A percentile compares a stretch with the other conserved stretches of the same genome.
phyloP scores from a whole-genome alignment of 2,888 invertebrate species.

The Pegoplata infirma region DNA sequence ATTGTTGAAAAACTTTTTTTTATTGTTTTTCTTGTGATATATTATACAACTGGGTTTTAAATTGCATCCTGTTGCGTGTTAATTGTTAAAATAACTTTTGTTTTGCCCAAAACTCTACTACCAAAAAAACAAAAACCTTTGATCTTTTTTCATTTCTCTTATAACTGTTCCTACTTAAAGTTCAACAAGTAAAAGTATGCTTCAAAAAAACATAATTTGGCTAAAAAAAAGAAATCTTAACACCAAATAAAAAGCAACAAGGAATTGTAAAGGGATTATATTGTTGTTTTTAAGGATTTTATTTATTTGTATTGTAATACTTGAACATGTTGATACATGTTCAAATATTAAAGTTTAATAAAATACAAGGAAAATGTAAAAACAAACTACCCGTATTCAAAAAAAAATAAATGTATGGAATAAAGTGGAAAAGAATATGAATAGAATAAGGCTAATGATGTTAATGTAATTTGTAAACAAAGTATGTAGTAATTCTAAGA shows the following conservation, averaged over 20 bases:
- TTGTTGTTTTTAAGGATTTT: slow-evolving; percentile 46
- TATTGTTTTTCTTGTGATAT: neutral
- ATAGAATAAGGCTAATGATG: neutral
- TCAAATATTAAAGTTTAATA: neutral
- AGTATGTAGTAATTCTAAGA: slow-evolving; percentile 35
- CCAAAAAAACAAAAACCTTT: neutral
- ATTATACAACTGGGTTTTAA: slow-evolving; percentile 19
- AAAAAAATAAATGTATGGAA: neutral
- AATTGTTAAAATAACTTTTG: slow-evolving; percentile 31
- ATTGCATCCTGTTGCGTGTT: slow-evolving; percentile 52
- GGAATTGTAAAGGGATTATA: slow-evolving; percentile 38
- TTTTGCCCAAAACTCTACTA: neutral
- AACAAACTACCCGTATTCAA: too few species aligned
- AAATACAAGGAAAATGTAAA: neutral
- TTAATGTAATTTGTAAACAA: neutral
- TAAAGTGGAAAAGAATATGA: neutral
- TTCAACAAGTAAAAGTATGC: neutral
- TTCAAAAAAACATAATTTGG: neutral
- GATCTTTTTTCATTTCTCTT: neutral
- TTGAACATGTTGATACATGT: neutral
- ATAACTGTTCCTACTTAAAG: neutral
- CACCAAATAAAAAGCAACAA: neutral
- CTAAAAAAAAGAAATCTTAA: neutral
- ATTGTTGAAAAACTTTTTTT: neutral
- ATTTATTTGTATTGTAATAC: neutral